Evolutionary conservation across 2,888 invertebrate species (phyloP), one percentile per base, ranked within the genome.

Genomic region (Miltochrista miniata): DNA sequence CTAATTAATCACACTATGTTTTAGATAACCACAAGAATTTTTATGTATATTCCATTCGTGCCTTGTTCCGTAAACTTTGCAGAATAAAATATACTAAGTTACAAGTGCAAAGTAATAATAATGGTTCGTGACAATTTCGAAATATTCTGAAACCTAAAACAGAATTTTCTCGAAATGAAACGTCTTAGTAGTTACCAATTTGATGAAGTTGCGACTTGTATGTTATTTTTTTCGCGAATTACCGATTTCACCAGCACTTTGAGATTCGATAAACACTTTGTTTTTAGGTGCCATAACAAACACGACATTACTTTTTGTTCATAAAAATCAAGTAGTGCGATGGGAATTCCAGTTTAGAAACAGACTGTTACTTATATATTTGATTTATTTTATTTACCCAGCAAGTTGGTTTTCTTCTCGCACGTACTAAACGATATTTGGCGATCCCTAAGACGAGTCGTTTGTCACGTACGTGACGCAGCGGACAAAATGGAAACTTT

Each of bases 401-500:
- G 75, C 72, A 81, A 83, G 87, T 87, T 80, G 86, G 87, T 87
- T 89, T 87, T 83, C 88, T 87, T 74, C 81, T 85, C 78, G 81
- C 90, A 91, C 90, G 90, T 90, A 87, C 88, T 90, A 90, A 90
- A 88, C 90, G 90, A 90, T 90, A 90, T 91, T 91, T 90, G 90
- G 90, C 90, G 88, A 91, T 91, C 90, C 90, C 90, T 85, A 85
- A 89, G 90, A 90, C 88, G 89, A 85, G 74, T 80, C 81, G 90
- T 88, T 86, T 88, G 90, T 90, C 90, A 91, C 90, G 90, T 88
- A 90, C 90, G 90, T 90, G 89, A 85, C 80, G 83, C 79, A 74
- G 74, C 81, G 83, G 81, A 82, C 85, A 82, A 83, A 89, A 89
- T 88, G 81, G 87, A 83, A 88, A 87, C 86, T 87, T 80, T 78